Evolutionary conservation across 2,113 vertebrate species (phyloP), one percentile per base, ranked within the genome.

Genomic region (Electrona antarctica): DNA sequence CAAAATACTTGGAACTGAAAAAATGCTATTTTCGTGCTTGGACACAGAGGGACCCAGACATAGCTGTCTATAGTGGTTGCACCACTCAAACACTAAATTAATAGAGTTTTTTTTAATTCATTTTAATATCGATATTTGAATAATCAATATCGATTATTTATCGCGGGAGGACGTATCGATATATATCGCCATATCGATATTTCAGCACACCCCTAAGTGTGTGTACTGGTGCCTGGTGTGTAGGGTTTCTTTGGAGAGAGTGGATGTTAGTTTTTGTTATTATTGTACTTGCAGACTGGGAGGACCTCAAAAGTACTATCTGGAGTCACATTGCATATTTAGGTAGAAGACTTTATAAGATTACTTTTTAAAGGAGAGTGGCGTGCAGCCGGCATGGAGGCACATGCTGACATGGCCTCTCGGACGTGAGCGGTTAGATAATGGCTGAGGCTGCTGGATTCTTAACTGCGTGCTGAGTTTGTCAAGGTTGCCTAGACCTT

Each of bases 401-500:
- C 6, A n/a, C 48, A 10, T 3, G 5, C 52, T 50, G 69, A 64
- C 49, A 49, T 13, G 2, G 11, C n/a, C 50, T 51, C 1, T 74
- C 33, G 63, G 64, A 67, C 65, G 58, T 50, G 51, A 77, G 48
- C 58, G 10, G 52, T 41, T 73, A 71, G 66, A 58, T 73, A 3
- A 70, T 62, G 65, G 47, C 74, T 57, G 28, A 80, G 52, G 65
- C 56, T 65, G 47, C 75, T 77, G 29, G 46, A 46, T 67, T 80
- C 45, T 64, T 46, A 14, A 55, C 21, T 63, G 12, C 73, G 54
- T 15, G 28, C 56, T 7, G 64, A 49, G 60, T 56, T 65, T 56
- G 51, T 79, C 76, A 78, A 81, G 84, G 78, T 76, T 80, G 74
- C 12, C 0, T 0, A 59, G 66, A 77, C 62, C 60, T 77, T 74